Evolutionary conservation across 2,888 invertebrate species (phyloP).

Genomic region (Tipula unca): DNA sequence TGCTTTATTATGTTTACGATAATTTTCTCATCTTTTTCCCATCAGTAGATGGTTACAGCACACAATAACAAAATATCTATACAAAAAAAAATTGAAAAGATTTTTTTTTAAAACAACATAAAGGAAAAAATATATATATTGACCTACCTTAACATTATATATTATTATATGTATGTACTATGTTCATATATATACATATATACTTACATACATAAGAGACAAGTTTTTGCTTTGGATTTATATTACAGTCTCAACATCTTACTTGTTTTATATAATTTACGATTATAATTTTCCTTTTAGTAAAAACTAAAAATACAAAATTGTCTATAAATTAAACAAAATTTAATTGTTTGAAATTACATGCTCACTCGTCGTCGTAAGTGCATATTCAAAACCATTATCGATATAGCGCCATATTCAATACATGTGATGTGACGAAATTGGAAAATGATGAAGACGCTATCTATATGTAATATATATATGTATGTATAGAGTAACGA

Average conservation of each 20-base stretch:
- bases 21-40: neutral
- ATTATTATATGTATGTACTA: neutral
- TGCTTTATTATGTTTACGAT: neutral
- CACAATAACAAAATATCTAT: neutral
- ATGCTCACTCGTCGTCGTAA: neutral
- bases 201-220: neutral
- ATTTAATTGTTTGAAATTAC: neutral
- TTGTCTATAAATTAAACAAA: neutral
- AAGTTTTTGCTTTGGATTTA: neutral
- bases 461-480: too few relatives aligned
- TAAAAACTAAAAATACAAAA: neutral
- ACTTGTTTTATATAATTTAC: neutral
- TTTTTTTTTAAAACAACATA: neutral
- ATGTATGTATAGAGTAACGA: neutral
- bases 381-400: neutral
- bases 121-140: neutral
- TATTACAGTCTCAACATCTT: neutral
- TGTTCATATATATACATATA: too few relatives aligned
- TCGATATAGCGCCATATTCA: neutral
- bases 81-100: neutral
- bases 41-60: neutral
- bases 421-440: neutral
- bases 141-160: conserved; percentile 3
- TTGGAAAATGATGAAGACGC: neutral
- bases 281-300: neutral